Percentiles rank a stretch among this genome's conserved stretches.
Conservation (phyloP, 2,797 vertebrate genomes). For the Platyrinchus mystaceus region DNA sequence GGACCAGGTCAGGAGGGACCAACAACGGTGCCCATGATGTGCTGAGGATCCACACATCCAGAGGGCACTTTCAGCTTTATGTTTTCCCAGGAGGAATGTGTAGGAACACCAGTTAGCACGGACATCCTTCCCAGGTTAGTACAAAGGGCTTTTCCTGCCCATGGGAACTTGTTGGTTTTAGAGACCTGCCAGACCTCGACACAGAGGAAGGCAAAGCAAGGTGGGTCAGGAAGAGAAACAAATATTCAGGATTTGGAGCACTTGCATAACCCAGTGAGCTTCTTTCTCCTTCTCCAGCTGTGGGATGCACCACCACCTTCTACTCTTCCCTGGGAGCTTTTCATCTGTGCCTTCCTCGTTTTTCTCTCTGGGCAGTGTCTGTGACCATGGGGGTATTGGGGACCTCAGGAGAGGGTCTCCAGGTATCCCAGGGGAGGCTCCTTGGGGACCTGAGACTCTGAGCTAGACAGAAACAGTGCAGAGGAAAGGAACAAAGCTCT, state of each 20-base stretch:
- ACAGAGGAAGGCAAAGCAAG: neutral
- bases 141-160: neutral
- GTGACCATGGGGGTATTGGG: fast-evolving
- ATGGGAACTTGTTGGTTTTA: neutral
- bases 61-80: neutral
- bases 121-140: neutral
- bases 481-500: neutral
- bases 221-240: neutral
- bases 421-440: neutral
- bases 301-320: neutral
- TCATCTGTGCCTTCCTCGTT: neutral
- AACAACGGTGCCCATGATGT: fast-evolving
- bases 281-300: neutral
- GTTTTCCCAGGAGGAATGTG: neutral
- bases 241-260: neutral
- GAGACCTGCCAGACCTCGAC: neutral
- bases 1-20: neutral
- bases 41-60: neutral
- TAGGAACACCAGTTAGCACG: neutral
- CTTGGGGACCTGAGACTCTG: fast-evolving
- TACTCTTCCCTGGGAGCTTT: neutral
- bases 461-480: neutral
- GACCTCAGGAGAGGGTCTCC: neutral
- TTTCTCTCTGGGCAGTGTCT: neutral
- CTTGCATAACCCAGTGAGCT: neutral